Evolutionary conservation across 2,797 vertebrate species (phyloP).

Genomic region (Pteropus rufus): DNA sequence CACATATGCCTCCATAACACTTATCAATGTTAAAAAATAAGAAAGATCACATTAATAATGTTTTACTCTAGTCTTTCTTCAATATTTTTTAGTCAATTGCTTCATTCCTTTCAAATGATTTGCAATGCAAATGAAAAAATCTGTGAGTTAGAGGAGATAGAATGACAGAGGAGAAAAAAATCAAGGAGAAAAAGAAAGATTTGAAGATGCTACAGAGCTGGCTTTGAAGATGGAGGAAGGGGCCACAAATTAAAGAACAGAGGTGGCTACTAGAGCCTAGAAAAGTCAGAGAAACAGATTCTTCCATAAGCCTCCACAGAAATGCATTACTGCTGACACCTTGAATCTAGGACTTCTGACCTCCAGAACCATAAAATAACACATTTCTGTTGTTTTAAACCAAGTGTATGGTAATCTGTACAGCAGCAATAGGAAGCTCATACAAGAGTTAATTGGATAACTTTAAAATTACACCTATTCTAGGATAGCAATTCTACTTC

Average conservation of each 20-base stretch:
- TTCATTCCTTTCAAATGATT: neutral
- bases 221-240: neutral
- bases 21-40: slow-evolving; percentile 1
- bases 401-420: neutral
- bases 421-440: neutral
- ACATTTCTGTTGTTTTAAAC: neutral
- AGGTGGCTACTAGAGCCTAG: neutral
- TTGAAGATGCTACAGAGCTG: neutral
- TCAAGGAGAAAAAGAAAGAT: neutral
- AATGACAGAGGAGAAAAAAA: neutral
- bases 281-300: neutral
- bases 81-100: slow-evolving; percentile 11
- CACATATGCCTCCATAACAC: neutral
- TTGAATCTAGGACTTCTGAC: neutral
- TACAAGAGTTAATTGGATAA: neutral
- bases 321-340: neutral
- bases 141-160: neutral
- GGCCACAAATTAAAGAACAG: neutral
- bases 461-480: neutral
- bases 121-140: slow-evolving; percentile 57
- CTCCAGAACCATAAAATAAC: neutral
- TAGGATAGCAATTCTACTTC: neutral
- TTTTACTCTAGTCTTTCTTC: slow-evolving; percentile 25
- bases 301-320: neutral
- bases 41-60: slow-evolving; percentile 24